These are phyloP conservation scores for Oreonectes daqikongensis DNA, from an alignment of 2,797 vertebrate genomes.

Conservation along the genomic window DNA sequence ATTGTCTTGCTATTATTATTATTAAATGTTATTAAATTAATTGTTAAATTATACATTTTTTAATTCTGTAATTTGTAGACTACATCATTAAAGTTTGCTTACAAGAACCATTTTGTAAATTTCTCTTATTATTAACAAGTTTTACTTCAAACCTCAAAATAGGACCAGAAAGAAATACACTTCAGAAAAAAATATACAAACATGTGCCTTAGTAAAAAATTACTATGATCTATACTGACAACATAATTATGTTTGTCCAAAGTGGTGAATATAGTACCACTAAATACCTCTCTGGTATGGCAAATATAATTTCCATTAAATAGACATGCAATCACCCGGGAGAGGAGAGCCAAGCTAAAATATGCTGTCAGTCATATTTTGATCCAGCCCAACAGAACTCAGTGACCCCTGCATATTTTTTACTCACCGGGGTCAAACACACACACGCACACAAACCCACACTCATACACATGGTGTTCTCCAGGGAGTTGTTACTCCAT, in stretches of 20 bases:
- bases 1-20: not conserved
- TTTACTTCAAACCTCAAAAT: not conserved
- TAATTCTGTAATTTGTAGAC: too few relatives aligned
- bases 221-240: slow-evolving; percentile 23
- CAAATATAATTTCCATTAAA: slow-evolving; percentile 51
- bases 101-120: not conserved
- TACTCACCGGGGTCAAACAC: slow-evolving; percentile 84
- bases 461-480: slow-evolving; percentile 68
- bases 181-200: too few relatives aligned
- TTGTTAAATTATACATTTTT: too few relatives aligned
- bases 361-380: slow-evolving; percentile 74
- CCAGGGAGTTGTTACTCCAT: slow-evolving; percentile 81
- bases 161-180: not conserved
- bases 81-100: too few relatives aligned
- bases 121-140: not conserved
- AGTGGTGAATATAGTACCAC: slow-evolving; percentile 11
- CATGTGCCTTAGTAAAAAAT: too few relatives aligned
- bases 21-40: too few relatives aligned
- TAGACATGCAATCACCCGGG: slow-evolving; percentile 38
- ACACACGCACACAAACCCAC: slow-evolving; percentile 33
- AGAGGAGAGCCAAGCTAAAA: slow-evolving; percentile 62
- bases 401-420: slow-evolving; percentile 94
- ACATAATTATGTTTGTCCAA: slow-evolving; percentile 38
- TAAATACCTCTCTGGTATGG: slow-evolving; percentile 33
- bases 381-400: slow-evolving; percentile 81